These are phyloP conservation scores for Aproaerema taeniolella DNA, from an alignment of 2,888 invertebrate genomes.

Conservation along the genomic window DNA sequence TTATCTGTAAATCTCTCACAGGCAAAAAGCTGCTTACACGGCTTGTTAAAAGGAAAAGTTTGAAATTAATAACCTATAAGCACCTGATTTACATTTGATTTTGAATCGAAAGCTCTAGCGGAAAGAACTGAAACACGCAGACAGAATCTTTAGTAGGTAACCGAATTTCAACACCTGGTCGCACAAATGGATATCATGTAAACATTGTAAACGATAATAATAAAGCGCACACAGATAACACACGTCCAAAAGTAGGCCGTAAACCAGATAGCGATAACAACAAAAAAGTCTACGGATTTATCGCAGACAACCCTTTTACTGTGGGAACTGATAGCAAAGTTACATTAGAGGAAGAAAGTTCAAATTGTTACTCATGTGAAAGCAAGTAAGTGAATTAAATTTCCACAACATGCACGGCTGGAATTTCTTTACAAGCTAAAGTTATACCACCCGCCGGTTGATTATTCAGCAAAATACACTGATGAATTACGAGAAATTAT, in stretches of 20 bases:
- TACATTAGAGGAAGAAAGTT: slow-evolving; percentile 9
- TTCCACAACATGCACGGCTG: slow-evolving; percentile 33
- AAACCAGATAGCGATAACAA: slow-evolving; percentile 33
- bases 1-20: no score
- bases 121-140: no score
- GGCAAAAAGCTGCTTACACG: no score
- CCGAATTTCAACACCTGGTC: no score
- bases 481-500: slow-evolving; percentile 64
- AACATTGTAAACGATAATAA: slow-evolving; percentile 25
- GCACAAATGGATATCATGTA: slow-evolving; percentile 11
- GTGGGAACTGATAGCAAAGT: slow-evolving; percentile 8
- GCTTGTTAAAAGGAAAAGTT: no score
- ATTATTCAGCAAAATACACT: slow-evolving; percentile 45
- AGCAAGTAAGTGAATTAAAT: slow-evolving; percentile 24
- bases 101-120: no score
- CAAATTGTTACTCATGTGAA: slow-evolving; percentile 15
- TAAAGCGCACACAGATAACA: slow-evolving; percentile 27
- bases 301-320: slow-evolving; percentile 9
- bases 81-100: no score
- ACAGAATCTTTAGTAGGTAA: no score
- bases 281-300: slow-evolving; percentile 25
- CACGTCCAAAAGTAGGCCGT: slow-evolving; percentile 31
- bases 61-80: no score
- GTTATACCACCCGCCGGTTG: slow-evolving; percentile 51
- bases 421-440: slow-evolving; percentile 39